phyloP scores from a whole-genome alignment of 2,797 vertebrate genomes.

The Sebastes dallii region DNA sequence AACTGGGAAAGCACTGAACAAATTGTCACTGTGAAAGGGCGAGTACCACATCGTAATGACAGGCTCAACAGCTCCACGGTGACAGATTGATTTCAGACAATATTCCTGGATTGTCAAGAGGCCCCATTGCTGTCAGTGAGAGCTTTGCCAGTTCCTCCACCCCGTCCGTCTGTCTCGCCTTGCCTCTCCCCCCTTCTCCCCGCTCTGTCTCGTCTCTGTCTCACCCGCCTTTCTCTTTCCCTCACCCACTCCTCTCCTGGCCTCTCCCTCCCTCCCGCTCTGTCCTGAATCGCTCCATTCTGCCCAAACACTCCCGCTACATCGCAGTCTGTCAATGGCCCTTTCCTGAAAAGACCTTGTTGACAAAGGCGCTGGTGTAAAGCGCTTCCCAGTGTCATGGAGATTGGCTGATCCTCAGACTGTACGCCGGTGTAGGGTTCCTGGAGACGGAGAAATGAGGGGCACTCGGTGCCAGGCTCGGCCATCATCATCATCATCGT shows the following conservation, averaged over 20 bases:
- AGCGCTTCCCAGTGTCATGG: conserved; percentile 63
- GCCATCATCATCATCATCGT: conserved; percentile 18
- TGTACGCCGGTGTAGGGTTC: conserved; percentile 53
- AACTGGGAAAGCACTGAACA: conserved; percentile 70
- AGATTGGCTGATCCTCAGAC: conserved; percentile 44
- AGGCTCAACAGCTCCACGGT: conserved; percentile 67
- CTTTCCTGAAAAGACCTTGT: conserved; percentile 60
- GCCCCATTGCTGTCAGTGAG: conserved; percentile 77
- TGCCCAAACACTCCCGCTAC: conserved; percentile 65
- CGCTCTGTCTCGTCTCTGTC: conserved; percentile 61
- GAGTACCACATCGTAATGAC: conserved; percentile 74
- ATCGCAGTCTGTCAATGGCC: conserved; percentile 67
- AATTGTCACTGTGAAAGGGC: conserved; percentile 75
- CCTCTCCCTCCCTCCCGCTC: conserved; percentile 38
- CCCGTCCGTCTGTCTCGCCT: conserved; percentile 52
- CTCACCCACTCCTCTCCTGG: conserved; percentile 43
- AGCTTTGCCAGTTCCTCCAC: conserved; percentile 70
- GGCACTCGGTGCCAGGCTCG: conserved; percentile 14
- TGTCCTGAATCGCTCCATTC: conserved; percentile 68
- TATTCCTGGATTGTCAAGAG: conserved; percentile 75
- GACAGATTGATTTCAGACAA: conserved; percentile 78
- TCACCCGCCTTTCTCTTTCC: conserved; percentile 58
- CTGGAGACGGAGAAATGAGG: conserved; percentile 31
- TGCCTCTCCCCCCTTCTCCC: conserved; percentile 16
- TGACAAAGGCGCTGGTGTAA: conserved; percentile 74